phyloP scores from a whole-genome alignment of 2,113 vertebrate genomes.

The Brachypteracias leptosomus region DNA sequence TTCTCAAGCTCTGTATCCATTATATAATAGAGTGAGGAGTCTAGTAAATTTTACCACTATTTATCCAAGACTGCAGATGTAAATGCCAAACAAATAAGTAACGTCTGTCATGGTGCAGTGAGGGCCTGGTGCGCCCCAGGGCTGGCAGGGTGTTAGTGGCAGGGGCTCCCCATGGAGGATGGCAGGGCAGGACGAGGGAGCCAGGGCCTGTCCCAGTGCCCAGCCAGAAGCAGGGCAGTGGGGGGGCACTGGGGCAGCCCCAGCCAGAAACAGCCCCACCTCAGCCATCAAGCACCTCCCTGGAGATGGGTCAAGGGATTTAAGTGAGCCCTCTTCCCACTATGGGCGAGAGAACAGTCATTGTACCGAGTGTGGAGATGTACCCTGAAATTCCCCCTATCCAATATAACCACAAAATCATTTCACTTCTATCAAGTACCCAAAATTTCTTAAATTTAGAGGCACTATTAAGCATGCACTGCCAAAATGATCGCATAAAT shows the following conservation, averaged over 20 bases:
- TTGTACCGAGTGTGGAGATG: accelerated
- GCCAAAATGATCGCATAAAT: not conserved
- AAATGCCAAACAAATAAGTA: not conserved
- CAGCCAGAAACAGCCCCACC: not conserved
- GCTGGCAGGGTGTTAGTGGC: not conserved
- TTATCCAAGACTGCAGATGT: not conserved
- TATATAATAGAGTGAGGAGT: not conserved
- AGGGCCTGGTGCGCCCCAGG: not conserved
- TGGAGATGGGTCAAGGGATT: not conserved
- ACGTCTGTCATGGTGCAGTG: not conserved
- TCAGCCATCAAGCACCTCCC: accelerated
- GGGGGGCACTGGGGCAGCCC: not conserved
- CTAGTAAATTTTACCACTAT: not conserved
- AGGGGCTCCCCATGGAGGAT: accelerated
- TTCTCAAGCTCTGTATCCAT: not conserved
- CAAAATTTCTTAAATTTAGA: not conserved
- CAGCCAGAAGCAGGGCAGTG: not conserved
- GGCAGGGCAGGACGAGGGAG: not conserved
- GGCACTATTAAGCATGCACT: not conserved
- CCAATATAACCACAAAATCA: not conserved
- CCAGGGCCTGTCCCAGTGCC: not conserved
- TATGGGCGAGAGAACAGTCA: not conserved
- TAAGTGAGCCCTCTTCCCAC: not conserved
- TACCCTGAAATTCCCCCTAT: not conserved
- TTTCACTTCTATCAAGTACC: not conserved